A percentile compares a stretch with the other conserved stretches of the same genome.
These are phyloP conservation scores for Zoanthus solanderi DNA, from an alignment of 92 coral and sea anemone genomes.

Conservation along the genomic window DNA sequence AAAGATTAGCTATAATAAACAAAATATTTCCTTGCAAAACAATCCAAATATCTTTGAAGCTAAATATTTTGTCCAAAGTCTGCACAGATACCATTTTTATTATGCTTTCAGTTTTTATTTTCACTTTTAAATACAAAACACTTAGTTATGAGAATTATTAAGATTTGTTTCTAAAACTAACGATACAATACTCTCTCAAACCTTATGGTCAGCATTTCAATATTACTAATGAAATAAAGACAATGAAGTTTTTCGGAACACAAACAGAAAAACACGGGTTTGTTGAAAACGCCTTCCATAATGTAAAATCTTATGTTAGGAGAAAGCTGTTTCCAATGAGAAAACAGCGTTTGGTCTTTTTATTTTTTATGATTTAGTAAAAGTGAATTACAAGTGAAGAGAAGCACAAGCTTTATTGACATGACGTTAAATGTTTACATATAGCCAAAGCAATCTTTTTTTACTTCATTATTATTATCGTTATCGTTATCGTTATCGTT, in stretches of 20 bases:
- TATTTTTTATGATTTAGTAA: neutral
- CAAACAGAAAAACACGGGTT: too few species aligned
- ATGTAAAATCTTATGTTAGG: neutral
- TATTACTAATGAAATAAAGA: too few species aligned
- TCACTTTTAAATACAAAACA: neutral
- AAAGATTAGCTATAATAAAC: too few species aligned
- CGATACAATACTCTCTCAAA: neutral
- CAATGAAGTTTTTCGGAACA: too few species aligned
- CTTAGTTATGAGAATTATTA: neutral
- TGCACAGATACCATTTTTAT: neutral
- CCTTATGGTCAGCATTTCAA: neutral
- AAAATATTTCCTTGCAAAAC: too few species aligned
- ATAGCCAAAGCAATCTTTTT: too few species aligned
- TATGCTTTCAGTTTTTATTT: neutral
- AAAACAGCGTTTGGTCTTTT: neutral
- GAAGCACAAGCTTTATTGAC: too few species aligned
- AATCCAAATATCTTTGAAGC: neutral
- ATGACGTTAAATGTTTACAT: too few species aligned
- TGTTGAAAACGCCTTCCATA: too few species aligned
- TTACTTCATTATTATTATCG: too few species aligned
- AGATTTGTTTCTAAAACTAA: neutral
- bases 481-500: too few species aligned
- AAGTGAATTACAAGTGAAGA: too few species aligned
- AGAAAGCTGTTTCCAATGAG: neutral
- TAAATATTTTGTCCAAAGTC: neutral